phyloP scores from a whole-genome alignment of 2,113 vertebrate genomes.

The Chiloscyllium plagiosum region DNA sequence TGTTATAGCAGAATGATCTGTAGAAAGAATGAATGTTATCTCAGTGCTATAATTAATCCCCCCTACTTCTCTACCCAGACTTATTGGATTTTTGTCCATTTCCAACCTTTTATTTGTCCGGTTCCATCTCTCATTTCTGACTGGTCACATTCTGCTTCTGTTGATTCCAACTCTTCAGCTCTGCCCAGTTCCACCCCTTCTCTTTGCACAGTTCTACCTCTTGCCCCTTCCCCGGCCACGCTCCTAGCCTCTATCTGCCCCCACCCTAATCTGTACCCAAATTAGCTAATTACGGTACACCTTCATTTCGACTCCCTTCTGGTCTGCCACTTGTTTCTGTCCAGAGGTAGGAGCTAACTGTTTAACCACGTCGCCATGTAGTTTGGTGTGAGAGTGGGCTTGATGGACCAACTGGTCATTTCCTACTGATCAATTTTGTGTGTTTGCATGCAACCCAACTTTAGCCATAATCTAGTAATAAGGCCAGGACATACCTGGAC shows the following conservation, averaged over 20 bases:
- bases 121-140: background rate
- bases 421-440: background rate
- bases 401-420: background rate
- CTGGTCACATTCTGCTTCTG: conserved; percentile 12
- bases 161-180: background rate
- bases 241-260: background rate
- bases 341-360: background rate
- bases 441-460: too few species aligned
- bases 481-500: background rate
- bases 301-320: background rate
- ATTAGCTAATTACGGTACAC: background rate
- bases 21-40: background rate
- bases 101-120: background rate
- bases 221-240: background rate
- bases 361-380: background rate
- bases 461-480: background rate
- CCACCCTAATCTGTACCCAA: background rate
- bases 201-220: background rate
- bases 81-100: background rate
- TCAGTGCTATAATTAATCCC: background rate
- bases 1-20: too few species aligned
- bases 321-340: background rate
- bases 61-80: background rate
- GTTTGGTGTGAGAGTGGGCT: background rate
- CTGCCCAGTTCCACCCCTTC: background rate